Evolutionary conservation across 64 coral and sea anemone genomes (phyloP), one percentile per base, ranked within the genome.

Genomic region (Stylophora pistillata): DNA sequence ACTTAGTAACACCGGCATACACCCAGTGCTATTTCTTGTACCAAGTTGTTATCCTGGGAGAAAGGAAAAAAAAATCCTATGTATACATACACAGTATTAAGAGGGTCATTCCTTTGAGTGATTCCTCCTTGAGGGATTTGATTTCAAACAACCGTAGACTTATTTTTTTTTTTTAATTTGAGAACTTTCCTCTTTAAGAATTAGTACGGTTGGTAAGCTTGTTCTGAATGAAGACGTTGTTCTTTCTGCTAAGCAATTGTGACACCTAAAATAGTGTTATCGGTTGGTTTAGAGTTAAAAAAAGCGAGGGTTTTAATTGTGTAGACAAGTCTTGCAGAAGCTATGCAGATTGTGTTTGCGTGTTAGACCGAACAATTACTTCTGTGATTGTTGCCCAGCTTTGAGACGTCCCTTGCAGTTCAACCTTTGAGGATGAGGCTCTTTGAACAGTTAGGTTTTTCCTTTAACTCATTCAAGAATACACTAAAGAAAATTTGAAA

Each of bases 81-180:
- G 64, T n/a, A 68, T 23, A 64, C 2, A 64, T 21, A 20, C 7
- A n/a, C 23, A 1, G 64, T 68, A 68, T n/a, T 10, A 68, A 23
- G 25, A 66, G 64, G 20, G 64, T 68, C 64, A 68, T 68, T 68
- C 64, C 73, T 76, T 31, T 41, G 20, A 34, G 15, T 37, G 66
- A n/a, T 71, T 71, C 66, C 66, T 71, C 28, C 13, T 76, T 53
- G 15, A 76, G 23, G 73, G 33, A 53, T 76, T 76, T 76, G 41
- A 76, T 68, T 28, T 68, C 10, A 76, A 76, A 52, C 53, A 25
- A 53, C 52, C 52, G 72, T 74, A 74, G 72, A 47, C 73, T 23
- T 21, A 33, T 21, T 76, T 76, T 52, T 10, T 37, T 20, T 21
- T 76, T 20, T 20, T 23, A 41, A 10, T 21, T 2, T 41, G 21